Percentiles rank a stretch among this genome's conserved stretches.
These are phyloP conservation scores for Drosophila sordidapex DNA, from an alignment of 2,888 invertebrate genomes.

Conservation along the genomic window DNA sequence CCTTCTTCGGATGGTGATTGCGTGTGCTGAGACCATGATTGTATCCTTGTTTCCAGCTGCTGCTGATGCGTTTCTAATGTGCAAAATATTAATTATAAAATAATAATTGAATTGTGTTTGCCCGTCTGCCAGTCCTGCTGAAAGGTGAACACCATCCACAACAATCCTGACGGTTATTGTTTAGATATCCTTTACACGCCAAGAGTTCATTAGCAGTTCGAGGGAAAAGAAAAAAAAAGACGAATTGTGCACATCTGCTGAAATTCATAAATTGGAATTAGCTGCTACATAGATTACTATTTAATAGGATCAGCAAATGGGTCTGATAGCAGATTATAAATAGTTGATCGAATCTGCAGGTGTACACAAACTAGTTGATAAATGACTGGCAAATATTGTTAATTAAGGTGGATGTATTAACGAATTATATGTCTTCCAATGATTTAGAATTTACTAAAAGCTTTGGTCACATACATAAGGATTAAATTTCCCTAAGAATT, in stretches of 20 bases:
- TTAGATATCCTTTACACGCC: slow-evolving; percentile 64
- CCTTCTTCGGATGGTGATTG: slow-evolving; percentile 29
- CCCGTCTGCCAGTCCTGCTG: slow-evolving; percentile 46
- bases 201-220: slow-evolving; percentile 68
- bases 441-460: background rate
- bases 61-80: slow-evolving; percentile 78
- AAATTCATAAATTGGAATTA: slow-evolving; percentile 53
- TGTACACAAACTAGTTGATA: slow-evolving; percentile 4
- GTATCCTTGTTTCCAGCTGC: slow-evolving; percentile 57
- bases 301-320: slow-evolving; percentile 56
- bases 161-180: slow-evolving; percentile 34
- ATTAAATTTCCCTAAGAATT: background rate
- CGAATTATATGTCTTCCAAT: background rate
- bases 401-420: slow-evolving; percentile 20
- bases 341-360: slow-evolving; percentile 24
- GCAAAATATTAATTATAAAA: slow-evolving; percentile 81
- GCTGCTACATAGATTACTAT: slow-evolving; percentile 47
- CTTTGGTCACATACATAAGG: background rate
- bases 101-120: slow-evolving; percentile 78
- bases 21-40: slow-evolving; percentile 62
- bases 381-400: slow-evolving; percentile 18
- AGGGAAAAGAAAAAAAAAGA: background rate
- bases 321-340: slow-evolving; percentile 27
- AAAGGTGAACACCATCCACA: slow-evolving; percentile 55
- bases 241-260: slow-evolving; percentile 55